Percentiles rank a stretch among this genome's conserved stretches.
These are phyloP conservation scores for Brachionus paranguensis DNA, from an alignment of 1,140 invertebrate genomes.

Conservation along the genomic window DNA sequence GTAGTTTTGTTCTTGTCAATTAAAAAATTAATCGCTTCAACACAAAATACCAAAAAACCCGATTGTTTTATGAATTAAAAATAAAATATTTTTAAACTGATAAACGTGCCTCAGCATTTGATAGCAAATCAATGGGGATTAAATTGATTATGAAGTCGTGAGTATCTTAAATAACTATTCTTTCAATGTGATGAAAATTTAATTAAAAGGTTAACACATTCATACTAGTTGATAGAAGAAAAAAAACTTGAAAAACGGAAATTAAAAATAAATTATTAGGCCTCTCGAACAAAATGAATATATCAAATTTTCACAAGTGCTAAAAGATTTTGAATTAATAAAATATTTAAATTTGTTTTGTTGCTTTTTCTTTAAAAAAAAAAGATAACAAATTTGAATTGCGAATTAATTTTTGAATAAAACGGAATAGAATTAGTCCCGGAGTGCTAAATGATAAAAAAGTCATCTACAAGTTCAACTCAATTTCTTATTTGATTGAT, in stretches of 20 bases:
- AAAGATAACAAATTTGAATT: not conserved
- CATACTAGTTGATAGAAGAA: not conserved
- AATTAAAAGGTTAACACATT: not conserved
- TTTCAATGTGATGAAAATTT: not conserved
- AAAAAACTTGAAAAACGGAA: not conserved
- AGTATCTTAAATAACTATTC: not conserved
- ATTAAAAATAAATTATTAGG: not conserved
- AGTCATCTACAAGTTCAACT: not conserved
- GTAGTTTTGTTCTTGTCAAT: not conserved
- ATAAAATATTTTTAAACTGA: not conserved
- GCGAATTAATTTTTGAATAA: not conserved
- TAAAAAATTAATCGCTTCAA: not conserved
- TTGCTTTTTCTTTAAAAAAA: not conserved
- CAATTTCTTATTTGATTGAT: not conserved
- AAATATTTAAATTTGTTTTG: not conserved
- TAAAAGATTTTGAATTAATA: not conserved
- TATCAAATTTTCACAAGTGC: not conserved
- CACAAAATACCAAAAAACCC: not conserved
- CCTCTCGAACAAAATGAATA: not conserved
- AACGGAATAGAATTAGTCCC: not conserved
- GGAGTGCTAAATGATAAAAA: not conserved
- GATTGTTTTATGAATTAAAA: not conserved
- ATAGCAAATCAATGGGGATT: not conserved
- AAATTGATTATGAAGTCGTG: not conserved
- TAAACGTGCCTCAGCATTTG: not conserved